Evolutionary conservation across 2,888 invertebrate species (phyloP), one percentile per base, ranked within the genome.

Genomic region (Mythimna albipuncta): DNA sequence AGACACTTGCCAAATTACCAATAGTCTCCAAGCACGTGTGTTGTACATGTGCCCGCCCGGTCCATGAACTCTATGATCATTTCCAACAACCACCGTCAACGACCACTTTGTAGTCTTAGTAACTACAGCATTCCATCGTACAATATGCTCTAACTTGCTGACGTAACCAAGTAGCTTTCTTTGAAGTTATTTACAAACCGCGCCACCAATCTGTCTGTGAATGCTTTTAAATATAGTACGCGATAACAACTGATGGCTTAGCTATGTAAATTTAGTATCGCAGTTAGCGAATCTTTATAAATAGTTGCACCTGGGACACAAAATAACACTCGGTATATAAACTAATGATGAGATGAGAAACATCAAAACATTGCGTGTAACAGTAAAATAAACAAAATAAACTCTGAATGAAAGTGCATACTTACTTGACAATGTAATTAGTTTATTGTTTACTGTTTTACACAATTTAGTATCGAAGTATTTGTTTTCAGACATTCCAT

Each of bases 351-450:
- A 41, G 47, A 68, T 66, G 54, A 55, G 59, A 83, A 63, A 65
- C 38, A 58, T 47, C 57, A 32, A 74, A 81, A 54, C 26, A 50
- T 64, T 50, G 50, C 64, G 55, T 63, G 59, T n/a, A 81, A 44
- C 32, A 55, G 63, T 64, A 58, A 84, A 64, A 80, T 62, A 81
- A 84, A 80, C 67, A 70, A 35, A 59, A 32, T 19, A 35, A 71
- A 68, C 55, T 55, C 38, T 54, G 55, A 72, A 83, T 65, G 61
- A 79, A 79, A 74, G 64, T 64, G 32, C 59, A 79, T 69, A 83
- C 75, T 82, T 83, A 82, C 82, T 75, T 83, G 85, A 82, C 71
- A 66, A 62, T 64, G 21, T 63, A 61, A 64, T 38, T 72, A 69
- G 72, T 85, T 70, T 1, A 16, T 78, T 69, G 69, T 77, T 84